Percentiles rank a stretch among this genome's conserved stretches.
Evolutionary conservation across 2,797 vertebrate genomes (phyloP).

Genomic region (Sebastes hopkinsi): DNA sequence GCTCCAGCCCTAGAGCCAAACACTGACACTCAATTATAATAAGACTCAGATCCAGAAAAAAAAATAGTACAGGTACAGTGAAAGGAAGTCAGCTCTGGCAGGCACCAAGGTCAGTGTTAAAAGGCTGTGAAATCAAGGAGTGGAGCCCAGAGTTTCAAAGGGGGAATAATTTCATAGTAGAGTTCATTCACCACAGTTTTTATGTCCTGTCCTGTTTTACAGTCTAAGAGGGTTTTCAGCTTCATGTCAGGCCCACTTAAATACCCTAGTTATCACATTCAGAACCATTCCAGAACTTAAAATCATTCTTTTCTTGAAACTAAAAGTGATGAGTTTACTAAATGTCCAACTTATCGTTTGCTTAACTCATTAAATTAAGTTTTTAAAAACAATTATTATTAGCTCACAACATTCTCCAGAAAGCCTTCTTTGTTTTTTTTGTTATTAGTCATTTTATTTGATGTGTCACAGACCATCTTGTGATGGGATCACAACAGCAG

Average conservation of each 20-base stretch:
- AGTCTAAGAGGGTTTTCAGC: background rate
- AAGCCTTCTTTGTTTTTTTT: background rate
- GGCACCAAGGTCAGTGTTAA: constrained; percentile 68
- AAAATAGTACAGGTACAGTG: constrained; percentile 57
- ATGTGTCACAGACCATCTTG: background rate
- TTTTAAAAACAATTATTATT: background rate
- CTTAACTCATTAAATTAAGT: background rate
- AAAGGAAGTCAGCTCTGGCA: constrained; percentile 62
- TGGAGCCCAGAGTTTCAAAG: constrained; percentile 39
- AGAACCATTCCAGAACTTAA: background rate
- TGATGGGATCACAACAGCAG: background rate
- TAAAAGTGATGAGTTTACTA: background rate
- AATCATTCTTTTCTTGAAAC: background rate
- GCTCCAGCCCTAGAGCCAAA: constrained; percentile 68
- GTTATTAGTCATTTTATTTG: background rate
- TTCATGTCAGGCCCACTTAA: background rate
- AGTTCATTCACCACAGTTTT: constrained; percentile 20
- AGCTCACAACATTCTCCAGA: background rate
- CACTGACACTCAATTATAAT: constrained; percentile 79
- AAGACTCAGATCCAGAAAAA: constrained; percentile 67
- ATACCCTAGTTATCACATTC: background rate
- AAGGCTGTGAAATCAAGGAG: constrained; percentile 33
- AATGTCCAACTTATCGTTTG: background rate
- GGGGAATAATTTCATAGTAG: constrained; percentile 25
- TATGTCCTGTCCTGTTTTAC: background rate